Percentiles rank a stretch among this genome's conserved stretches.
Evolutionary conservation across 2,797 vertebrate genomes (phyloP).

Genomic region (Thalassophryne amazonica): DNA sequence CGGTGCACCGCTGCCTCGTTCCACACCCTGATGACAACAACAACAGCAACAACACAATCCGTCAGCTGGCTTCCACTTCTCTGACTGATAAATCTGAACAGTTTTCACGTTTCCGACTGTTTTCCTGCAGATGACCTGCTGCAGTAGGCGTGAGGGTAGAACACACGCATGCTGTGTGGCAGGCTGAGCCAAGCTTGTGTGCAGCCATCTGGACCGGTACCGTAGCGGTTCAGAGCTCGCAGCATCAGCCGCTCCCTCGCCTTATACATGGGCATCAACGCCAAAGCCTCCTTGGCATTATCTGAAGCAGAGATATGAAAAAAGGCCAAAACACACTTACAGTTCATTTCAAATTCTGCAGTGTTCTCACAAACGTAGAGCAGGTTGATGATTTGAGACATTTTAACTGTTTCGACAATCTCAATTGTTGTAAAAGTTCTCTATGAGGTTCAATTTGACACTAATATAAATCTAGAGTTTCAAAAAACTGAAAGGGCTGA

Average conservation of each 20-base stretch:
- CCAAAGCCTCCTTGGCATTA: slow-evolving; percentile 87
- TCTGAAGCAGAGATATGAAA: slow-evolving; percentile 58
- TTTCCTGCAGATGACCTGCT: slow-evolving; percentile 73
- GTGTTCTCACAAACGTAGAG: too few relatives aligned
- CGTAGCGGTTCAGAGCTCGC: slow-evolving; percentile 89
- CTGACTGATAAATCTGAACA: background rate
- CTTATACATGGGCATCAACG: slow-evolving; percentile 87
- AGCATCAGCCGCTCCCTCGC: slow-evolving; percentile 88
- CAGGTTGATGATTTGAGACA: too few relatives aligned
- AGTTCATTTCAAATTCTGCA: background rate
- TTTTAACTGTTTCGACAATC: too few relatives aligned
- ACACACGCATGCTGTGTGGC: slow-evolving; percentile 90
- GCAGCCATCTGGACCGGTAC: slow-evolving; percentile 83
- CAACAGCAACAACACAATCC: background rate
- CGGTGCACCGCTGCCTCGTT: slow-evolving; percentile 87
- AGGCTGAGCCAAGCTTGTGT: slow-evolving; percentile 88
- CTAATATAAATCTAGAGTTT: too few relatives aligned
- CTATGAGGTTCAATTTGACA: too few relatives aligned
- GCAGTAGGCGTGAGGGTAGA: slow-evolving; percentile 93
- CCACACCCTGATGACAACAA: slow-evolving; percentile 80
- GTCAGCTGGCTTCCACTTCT: background rate
- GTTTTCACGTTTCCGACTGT: background rate
- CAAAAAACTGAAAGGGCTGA: too few relatives aligned
- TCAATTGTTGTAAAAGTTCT: too few relatives aligned
- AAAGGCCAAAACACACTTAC: background rate